Conservation (phyloP, 2,797 vertebrate species). For the Poecilia gillii region DNA sequence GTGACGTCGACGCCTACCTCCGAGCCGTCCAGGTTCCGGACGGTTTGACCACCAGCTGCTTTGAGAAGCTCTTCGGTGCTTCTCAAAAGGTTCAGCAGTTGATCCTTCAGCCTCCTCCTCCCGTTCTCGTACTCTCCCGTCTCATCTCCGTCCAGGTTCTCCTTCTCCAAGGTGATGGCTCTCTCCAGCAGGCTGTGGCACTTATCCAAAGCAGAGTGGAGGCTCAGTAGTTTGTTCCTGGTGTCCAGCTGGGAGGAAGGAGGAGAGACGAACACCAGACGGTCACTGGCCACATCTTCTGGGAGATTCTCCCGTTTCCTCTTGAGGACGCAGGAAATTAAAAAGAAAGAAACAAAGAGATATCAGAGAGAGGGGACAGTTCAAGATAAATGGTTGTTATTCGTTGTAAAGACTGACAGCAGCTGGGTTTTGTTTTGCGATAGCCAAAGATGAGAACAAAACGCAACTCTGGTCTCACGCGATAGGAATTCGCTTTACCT, state of each 20-base stretch:
- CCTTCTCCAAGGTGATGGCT: slow-evolving; percentile 71
- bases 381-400: slow-evolving; percentile 13
- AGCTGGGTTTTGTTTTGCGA: not conserved
- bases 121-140: slow-evolving; percentile 68
- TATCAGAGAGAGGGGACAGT: not conserved
- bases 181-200: slow-evolving; percentile 74
- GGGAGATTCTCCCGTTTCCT: slow-evolving; percentile 68
- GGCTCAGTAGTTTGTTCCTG: slow-evolving; percentile 70
- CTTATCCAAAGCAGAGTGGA: slow-evolving; percentile 76
- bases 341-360: slow-evolving; percentile 15
- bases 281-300: slow-evolving; percentile 37
- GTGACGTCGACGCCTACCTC: slow-evolving; percentile 66
- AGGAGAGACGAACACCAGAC: slow-evolving; percentile 70
- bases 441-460: not conserved
- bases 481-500: slow-evolving; percentile 18
- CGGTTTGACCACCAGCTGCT: slow-evolving; percentile 43
- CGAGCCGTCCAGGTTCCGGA: slow-evolving; percentile 41
- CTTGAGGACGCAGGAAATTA: slow-evolving; percentile 46
- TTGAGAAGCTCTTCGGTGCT: slow-evolving; percentile 70
- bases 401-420: slow-evolving; percentile 21
- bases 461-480: not conserved
- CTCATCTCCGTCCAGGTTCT: slow-evolving; percentile 51
- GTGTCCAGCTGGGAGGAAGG: slow-evolving; percentile 71
- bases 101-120: slow-evolving; percentile 69
- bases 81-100: slow-evolving; percentile 63